Evolutionary conservation across 2,113 vertebrate genomes (phyloP).

Genomic region (Macquaria australasica): DNA sequence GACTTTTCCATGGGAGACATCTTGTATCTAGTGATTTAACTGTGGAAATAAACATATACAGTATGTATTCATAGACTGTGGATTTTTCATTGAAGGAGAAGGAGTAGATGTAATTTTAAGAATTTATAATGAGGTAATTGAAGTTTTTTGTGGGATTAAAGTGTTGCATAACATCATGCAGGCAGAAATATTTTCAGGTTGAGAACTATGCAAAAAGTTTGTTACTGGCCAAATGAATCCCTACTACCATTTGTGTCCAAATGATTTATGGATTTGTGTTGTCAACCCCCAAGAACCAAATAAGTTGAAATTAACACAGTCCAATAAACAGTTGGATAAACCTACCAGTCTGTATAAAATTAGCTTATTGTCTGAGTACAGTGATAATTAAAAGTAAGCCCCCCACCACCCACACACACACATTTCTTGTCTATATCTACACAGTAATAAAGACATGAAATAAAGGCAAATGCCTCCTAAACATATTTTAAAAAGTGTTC

Average conservation of each 20-base stretch:
- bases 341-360: background rate
- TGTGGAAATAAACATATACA: background rate
- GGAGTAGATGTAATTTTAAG: background rate
- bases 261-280: slow-evolving; percentile 10
- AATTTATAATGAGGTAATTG: background rate
- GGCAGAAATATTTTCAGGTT: background rate
- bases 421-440: background rate
- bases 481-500: background rate
- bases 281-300: background rate
- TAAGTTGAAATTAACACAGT: slow-evolving; percentile 15
- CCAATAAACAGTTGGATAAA: slow-evolving; percentile 5
- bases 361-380: background rate
- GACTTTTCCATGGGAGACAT: background rate
- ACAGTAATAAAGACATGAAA: background rate
- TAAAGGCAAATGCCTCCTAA: background rate
- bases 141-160: background rate
- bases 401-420: background rate
- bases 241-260: background rate
- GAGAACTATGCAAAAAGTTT: background rate
- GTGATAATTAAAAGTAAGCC: slow-evolving; percentile 16
- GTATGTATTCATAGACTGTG: background rate
- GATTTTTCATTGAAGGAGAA: background rate
- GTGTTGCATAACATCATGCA: background rate
- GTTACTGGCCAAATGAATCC: background rate
- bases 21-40: background rate